phyloP scores from a whole-genome alignment of 2,888 invertebrate species.

The Synanthedon andrenaeformis region DNA sequence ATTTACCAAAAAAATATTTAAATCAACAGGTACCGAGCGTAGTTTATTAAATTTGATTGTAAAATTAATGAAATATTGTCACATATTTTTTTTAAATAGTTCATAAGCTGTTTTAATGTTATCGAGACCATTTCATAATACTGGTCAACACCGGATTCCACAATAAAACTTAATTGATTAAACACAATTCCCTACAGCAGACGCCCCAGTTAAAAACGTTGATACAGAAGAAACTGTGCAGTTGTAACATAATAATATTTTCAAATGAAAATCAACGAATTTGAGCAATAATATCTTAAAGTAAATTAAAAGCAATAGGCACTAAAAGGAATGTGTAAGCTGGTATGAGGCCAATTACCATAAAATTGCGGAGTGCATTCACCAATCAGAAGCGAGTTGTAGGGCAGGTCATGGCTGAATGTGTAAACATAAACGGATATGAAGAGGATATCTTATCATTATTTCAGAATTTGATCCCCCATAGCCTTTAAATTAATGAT shows the following conservation, averaged over 20 bases:
- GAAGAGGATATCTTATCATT: constrained; percentile 51
- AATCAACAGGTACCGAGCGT: too few relatives aligned
- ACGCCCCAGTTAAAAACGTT: constrained; percentile 6
- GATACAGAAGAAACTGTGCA: background rate
- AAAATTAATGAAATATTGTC: too few relatives aligned
- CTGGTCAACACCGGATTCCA: constrained; percentile 18
- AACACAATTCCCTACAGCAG: constrained; percentile 16
- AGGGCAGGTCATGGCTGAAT: constrained; percentile 66
- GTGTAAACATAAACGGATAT: constrained; percentile 61
- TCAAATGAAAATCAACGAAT: background rate
- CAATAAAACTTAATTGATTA: constrained; percentile 21
- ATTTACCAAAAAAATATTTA: background rate
- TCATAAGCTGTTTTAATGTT: too few relatives aligned
- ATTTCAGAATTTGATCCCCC: constrained; percentile 2
- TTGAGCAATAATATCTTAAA: background rate
- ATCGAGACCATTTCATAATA: constrained; percentile 1
- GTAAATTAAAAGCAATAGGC: background rate
- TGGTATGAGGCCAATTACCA: constrained; percentile 15
- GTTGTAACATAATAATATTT: background rate
- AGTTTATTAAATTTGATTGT: too few relatives aligned
- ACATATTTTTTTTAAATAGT: too few relatives aligned
- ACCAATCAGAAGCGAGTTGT: constrained; percentile 46
- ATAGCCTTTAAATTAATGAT: too few relatives aligned
- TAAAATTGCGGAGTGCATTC: constrained; percentile 34
- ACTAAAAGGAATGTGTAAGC: background rate